Conservation (phyloP, 2,797 vertebrate species). For the Protosalanx chinensis region DNA sequence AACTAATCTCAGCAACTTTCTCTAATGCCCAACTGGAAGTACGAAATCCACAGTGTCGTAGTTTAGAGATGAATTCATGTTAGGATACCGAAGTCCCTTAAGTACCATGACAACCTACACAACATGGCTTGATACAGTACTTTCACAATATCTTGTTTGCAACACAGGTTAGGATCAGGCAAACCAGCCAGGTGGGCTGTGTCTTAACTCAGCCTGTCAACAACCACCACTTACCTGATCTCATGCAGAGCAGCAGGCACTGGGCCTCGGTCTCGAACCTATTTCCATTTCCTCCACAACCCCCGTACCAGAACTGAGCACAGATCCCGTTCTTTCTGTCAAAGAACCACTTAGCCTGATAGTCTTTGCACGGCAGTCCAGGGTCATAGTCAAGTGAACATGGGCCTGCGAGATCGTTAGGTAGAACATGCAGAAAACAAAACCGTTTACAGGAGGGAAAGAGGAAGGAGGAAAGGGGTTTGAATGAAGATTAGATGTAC, state of each 20-base stretch:
- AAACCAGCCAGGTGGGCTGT: slow-evolving; percentile 6
- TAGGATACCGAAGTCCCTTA: too few species aligned
- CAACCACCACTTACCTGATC: slow-evolving; percentile 71
- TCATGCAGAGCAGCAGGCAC: slow-evolving; percentile 76
- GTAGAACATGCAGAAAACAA: slow-evolving; percentile 69
- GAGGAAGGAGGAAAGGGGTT: slow-evolving; percentile 45
- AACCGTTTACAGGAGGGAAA: slow-evolving; percentile 48
- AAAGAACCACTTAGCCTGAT: slow-evolving; percentile 88
- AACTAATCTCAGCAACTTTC: background rate
- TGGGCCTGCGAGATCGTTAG: slow-evolving; percentile 76
- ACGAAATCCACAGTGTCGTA: background rate
- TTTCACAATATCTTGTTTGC: background rate
- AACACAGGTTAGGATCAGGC: background rate
- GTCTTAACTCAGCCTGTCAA: slow-evolving; percentile 14
- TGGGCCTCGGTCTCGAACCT: slow-evolving; percentile 81
- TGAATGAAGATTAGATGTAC: slow-evolving; percentile 27
- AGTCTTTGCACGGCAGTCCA: slow-evolving; percentile 82
- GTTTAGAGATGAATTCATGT: background rate
- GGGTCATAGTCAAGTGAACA: slow-evolving; percentile 84
- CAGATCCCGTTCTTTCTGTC: slow-evolving; percentile 83
- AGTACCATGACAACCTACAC: background rate
- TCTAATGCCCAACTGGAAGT: background rate
- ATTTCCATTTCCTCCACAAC: slow-evolving; percentile 84
- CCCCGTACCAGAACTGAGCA: slow-evolving; percentile 83
- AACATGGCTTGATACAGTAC: background rate